These are phyloP conservation scores for Brachypodius melanocephalos DNA, from an alignment of 2,113 vertebrate species.

Conservation along the genomic window DNA sequence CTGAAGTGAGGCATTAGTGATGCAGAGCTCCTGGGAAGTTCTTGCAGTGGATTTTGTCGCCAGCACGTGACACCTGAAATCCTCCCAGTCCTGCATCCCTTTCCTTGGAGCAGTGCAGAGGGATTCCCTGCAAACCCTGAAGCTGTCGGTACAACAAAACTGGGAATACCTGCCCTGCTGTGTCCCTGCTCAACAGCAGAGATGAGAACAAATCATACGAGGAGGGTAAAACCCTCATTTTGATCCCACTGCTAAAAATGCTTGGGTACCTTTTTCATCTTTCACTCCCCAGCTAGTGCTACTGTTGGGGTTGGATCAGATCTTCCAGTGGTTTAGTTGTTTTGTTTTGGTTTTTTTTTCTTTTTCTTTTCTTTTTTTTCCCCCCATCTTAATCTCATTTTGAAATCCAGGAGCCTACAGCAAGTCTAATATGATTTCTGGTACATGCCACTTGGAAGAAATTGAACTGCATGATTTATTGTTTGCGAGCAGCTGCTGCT, in stretches of 20 bases:
- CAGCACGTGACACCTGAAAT: fast-evolving
- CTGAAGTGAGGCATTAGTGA: neutral
- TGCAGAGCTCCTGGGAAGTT: neutral
- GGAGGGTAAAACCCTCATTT: neutral
- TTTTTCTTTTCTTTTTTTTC: too few species aligned
- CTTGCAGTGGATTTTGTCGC: fast-evolving
- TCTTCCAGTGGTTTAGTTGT: neutral
- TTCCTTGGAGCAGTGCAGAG: neutral
- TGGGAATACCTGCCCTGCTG: neutral
- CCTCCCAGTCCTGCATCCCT: fast-evolving
- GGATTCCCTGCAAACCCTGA: neutral
- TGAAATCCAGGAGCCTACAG: neutral
- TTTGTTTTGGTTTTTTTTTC: neutral
- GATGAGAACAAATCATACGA: neutral
- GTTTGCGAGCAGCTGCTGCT: neutral
- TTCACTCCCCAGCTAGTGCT: neutral
- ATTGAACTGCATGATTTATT: neutral
- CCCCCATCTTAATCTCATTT: neutral
- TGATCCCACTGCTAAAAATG: neutral
- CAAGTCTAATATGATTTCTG: conserved; percentile 8
- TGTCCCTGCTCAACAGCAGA: neutral
- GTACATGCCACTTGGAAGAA: neutral
- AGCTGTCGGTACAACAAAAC: fast-evolving
- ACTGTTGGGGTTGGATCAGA: neutral
- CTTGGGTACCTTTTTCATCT: neutral